Base-by-base conservation (phyloP, 2,113 vertebrate species). In the Eptatretus burgeri region DNA sequence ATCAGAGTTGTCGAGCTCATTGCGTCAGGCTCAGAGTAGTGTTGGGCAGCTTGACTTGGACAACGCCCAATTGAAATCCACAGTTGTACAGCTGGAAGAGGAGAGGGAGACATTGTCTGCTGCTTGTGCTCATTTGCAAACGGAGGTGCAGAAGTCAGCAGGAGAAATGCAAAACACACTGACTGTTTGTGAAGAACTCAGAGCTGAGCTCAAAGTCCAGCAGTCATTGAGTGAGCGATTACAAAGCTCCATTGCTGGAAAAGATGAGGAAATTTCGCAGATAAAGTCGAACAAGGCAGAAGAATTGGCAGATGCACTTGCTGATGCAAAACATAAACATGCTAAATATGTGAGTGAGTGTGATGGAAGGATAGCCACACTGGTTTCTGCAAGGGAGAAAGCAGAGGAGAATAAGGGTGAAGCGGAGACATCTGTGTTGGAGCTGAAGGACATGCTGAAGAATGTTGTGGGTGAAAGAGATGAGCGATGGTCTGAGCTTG, bases 211-310 rank as follows among this genome's bases (percentile, higher is more conserved):
- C 68, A 75, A 77, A 49, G 76, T 78, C 50, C 88, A 83, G 41
- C 87, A 77, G 69, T 72, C 73, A 1, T 71, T 89, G 52, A 85
- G 75, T 0, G 75, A 78, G 66, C 76, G 67, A 14, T 74, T 95
- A 63, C 83, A 85, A 64, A 72, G 72, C 14, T 80, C 84, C 72
- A 72, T 80, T 50, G 80, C 75, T 62, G 79, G 79, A 66, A 83
- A 78, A 70, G 86, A 98, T 67, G 82, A 84, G 63, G 86, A 80
- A 20, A 60, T 60, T 20, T 60, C 56, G 64, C 72, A 72, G 14
- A 80, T 84, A 72, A 72, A 80, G 51, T 80, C 75, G 62, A 79
- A 79, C 66, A 83, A 78, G 71, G 86, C 95, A 67, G 82, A 84
- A 63, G 86, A 80, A 8, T 73, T 94, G 1, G 52, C 75, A 49